Conservation (phyloP, 2,888 invertebrate species). For the Ethmia dodecea region DNA sequence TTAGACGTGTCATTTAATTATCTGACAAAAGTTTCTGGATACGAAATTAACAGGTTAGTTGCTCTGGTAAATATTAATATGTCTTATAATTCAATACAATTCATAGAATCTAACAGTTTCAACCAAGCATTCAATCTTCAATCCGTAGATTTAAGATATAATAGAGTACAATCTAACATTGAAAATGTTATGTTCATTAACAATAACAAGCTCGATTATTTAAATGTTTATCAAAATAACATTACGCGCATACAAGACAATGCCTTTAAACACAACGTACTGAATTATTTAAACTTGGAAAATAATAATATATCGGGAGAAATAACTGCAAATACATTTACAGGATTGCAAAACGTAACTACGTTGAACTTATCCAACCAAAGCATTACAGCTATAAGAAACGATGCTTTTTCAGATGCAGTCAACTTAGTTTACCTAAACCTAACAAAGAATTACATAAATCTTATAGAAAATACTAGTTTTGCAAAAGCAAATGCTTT, state of each 20-base stretch:
- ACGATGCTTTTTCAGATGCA: conserved; percentile 40
- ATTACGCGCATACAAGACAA: conserved; percentile 40
- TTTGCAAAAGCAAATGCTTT: conserved; percentile 33
- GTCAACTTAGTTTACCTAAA: conserved; percentile 35
- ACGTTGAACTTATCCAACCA: conserved; percentile 40
- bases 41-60: conserved; percentile 41
- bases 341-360: conserved; percentile 37
- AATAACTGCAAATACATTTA: conserved; percentile 39
- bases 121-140: conserved; percentile 37
- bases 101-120: conserved; percentile 48
- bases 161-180: conserved; percentile 39
- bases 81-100: conserved; percentile 45
- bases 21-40: conserved; percentile 36
- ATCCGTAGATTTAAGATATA: conserved; percentile 46
- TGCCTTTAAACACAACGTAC: conserved; percentile 37
- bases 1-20: conserved; percentile 48
- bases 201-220: conserved; percentile 36
- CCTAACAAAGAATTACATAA: conserved; percentile 45
- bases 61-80: conserved; percentile 42
- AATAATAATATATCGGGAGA: conserved; percentile 42
- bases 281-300: conserved; percentile 42
- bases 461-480: conserved; percentile 32
- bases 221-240: conserved; percentile 45
- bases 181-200: conserved; percentile 44
- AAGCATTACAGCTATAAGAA: conserved; percentile 34